Base-by-base conservation (phyloP, 2,888 invertebrate species). In the Trichogramma evanescens region DNA sequence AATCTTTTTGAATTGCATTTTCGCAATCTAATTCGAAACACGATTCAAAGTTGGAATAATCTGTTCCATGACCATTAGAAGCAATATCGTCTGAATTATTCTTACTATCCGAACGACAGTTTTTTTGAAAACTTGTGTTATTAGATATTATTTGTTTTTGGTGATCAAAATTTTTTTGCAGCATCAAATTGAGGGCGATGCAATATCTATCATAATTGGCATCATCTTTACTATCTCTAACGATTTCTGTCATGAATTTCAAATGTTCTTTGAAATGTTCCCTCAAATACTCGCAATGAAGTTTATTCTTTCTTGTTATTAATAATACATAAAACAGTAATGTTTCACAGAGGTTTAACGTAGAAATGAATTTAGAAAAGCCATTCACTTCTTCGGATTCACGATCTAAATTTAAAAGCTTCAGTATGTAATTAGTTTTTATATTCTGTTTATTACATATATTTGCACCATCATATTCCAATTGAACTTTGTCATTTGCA, bases 201-300 rank as follows among this genome's bases (percentile, higher is more conserved):
- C 26, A 26, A 26, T 26, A 26, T 26, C 26, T 26, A 26, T 26
- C 26, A 26, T 26, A 26, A 26, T 26, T 26, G 26, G 26, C 26
- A 26, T 26, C 26, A 26, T 26, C 26, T 1, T 26, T 26, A 26
- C 26, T 26, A 3, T 26, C 26, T 26, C 67, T 72, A 39, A 77
- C 55, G 66, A 75, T 71, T 55, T 75, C 73, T 54, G 72, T 74
- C 73, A 77, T 75, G 46, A 77, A 77, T 59, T 72, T 72, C 51
- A 76, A 69, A 5, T 77, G 62, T 26, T 76, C 72, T 43, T 74
- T 73, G 4, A 77, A 63, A 57, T 76, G 75, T 0, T 68, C 71
- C 5, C 73, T 70, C 54, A 76, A 62, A 39, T 76, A 57, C 26
- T 76, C 74, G 58, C 74, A 76, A 45, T 73, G 75, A 43, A 72